These are phyloP conservation scores for Cryptomyrus ogoouensis DNA, from an alignment of 2,113 vertebrate genomes.

Conservation along the genomic window DNA sequence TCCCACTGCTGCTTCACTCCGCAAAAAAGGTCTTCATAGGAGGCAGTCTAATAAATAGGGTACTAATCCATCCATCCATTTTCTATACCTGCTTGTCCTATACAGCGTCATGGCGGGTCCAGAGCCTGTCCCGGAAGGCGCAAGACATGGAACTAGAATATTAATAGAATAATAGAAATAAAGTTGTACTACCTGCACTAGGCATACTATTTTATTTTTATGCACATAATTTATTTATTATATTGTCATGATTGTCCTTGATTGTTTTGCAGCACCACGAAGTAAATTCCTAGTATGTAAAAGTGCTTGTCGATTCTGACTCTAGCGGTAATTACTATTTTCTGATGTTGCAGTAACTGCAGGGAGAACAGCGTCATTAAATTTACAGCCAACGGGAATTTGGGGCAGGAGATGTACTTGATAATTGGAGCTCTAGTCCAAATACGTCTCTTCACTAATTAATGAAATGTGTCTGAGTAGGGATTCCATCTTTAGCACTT, in stretches of 20 bases:
- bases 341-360: conserved; percentile 37
- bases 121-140: not conserved
- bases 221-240: not conserved
- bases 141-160: not conserved
- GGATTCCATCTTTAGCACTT: conserved; percentile 2
- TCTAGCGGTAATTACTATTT: conserved; percentile 39
- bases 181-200: not conserved
- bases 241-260: not conserved
- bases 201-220: not conserved
- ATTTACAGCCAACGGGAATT: conserved; percentile 31
- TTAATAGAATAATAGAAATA: not conserved
- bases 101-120: not conserved
- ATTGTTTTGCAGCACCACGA: not conserved
- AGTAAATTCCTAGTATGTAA: not conserved
- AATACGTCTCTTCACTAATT: conserved; percentile 15
- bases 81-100: not conserved
- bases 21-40: not conserved
- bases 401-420: conserved; percentile 25
- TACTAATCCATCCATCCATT: conserved; percentile 17
- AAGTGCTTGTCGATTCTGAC: conserved; percentile 16
- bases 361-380: conserved; percentile 25
- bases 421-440: conserved; percentile 28
- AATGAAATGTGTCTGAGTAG: not conserved
- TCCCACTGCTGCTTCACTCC: not conserved
- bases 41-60: conserved; percentile 9